Evolutionary conservation across 2,888 invertebrate species (phyloP), one percentile per base, ranked within the genome.

Genomic region (Abscondita cerata): DNA sequence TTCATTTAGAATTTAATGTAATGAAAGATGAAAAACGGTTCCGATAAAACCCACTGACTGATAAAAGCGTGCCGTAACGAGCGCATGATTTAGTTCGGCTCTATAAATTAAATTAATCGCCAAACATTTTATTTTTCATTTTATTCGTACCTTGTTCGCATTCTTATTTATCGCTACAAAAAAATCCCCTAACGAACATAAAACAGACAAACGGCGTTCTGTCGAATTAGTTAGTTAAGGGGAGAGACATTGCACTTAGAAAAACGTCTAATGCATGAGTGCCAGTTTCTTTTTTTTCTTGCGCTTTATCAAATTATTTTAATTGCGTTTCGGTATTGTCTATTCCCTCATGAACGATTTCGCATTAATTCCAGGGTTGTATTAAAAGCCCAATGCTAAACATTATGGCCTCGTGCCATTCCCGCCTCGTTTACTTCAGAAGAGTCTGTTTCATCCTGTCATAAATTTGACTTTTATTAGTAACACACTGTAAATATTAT

Each of bases 261-360:
- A 61, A 61, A 59, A 60, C 56, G 65, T 67, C 64, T 64, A 67
- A 67, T 70, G 70, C 60, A 63, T 59, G 68, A 61, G 66, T 66
- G 67, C 68, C 66, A 69, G 69, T 68, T 70, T 68, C 19, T 44
- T 40, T 44, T n/a, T n/a, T n/a, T n/a, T n/a, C n/a, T n/a, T n/a
- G n/a, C n/a, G 25, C 25, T 71, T 73, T 73, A 73, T 74, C 71
- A 70, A 74, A 73, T 74, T 72, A 72, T 73, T 73, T 73, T 74
- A 74, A 74, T 72, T 72, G 74, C 68, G 65, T 66, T 33, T 60
- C 56, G 6, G 64, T 68, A 69, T 71, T 70, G 72, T 69, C 69
- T 68, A 68, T 66, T 70, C 72, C 69, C 71, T 65, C 61, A 66
- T 59, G 64, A 66, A 67, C 69, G 66, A 68, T 72, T 70, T 62